Evolutionary conservation across 2,797 vertebrate species (phyloP).

Genomic region (Lacerta agilis): DNA sequence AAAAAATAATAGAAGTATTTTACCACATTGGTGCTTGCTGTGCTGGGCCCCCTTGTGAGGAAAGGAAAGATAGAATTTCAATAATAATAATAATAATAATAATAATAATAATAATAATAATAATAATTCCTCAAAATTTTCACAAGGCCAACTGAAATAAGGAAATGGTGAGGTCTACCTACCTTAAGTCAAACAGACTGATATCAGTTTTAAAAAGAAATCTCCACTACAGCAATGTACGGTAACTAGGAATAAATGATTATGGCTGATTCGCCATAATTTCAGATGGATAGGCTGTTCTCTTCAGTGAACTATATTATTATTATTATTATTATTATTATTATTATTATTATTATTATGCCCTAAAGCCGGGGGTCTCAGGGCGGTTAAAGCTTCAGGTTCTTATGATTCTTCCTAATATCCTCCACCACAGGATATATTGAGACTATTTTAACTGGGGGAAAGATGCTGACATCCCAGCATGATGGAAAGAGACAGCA

Average conservation of each 20-base stretch:
- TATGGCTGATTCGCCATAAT: background rate
- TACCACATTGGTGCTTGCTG: too few species aligned
- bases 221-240: background rate
- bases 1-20: too few species aligned
- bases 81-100: background rate
- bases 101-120: background rate
- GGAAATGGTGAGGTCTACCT: background rate
- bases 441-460: slow-evolving; percentile 39
- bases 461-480: slow-evolving; percentile 40
- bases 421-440: slow-evolving; percentile 36
- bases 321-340: too few species aligned
- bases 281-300: slow-evolving; percentile 10
- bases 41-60: too few species aligned
- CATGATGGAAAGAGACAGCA: slow-evolving; percentile 15
- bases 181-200: background rate
- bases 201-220: background rate
- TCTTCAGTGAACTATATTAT: slow-evolving; percentile 2
- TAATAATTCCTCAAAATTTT: background rate
- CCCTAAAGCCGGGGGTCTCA: too few species aligned
- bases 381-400: slow-evolving; percentile 9
- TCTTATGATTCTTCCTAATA: slow-evolving; percentile 28
- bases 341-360: too few species aligned
- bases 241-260: background rate
- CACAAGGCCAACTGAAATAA: background rate
- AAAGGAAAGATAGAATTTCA: too few species aligned